Evolutionary conservation across 2,113 vertebrate species (phyloP).

Genomic region (Solenodon paradoxus): DNA sequence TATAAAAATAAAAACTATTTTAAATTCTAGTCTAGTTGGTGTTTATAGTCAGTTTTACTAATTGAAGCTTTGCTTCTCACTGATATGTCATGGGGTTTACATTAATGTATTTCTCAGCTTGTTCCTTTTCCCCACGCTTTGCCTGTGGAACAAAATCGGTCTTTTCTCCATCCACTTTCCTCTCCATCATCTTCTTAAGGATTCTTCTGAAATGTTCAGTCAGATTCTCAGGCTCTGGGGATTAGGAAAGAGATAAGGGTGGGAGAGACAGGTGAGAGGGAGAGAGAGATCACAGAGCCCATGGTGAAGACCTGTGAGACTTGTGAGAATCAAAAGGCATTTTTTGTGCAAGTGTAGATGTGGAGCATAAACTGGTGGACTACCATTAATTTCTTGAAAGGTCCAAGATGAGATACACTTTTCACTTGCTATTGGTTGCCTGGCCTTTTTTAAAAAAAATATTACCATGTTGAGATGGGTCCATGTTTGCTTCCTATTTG

Average conservation of each 20-base stretch:
- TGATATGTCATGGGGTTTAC: not conserved
- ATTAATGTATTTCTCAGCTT: not conserved
- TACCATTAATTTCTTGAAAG: constrained; percentile 17
- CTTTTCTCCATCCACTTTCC: not conserved
- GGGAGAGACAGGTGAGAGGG: not conserved
- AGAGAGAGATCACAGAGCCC: not conserved
- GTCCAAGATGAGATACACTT: not conserved
- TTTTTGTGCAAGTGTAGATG: not conserved
- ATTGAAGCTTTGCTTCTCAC: constrained; percentile 25
- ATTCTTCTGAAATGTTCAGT: not conserved
- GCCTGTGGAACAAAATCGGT: not conserved
- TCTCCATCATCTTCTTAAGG: not conserved
- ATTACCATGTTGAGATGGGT: not conserved
- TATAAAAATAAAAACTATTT: constrained; percentile 23
- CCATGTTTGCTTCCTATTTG: not conserved
- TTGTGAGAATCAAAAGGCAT: not conserved
- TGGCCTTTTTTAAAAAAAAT: not conserved
- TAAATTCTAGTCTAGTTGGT: not conserved
- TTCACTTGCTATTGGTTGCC: not conserved
- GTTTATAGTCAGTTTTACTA: constrained; percentile 17
- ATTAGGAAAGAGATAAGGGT: not conserved
- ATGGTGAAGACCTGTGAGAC: not conserved
- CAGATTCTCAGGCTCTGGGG: not conserved
- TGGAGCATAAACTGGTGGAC: not conserved
- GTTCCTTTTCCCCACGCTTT: not conserved